These are phyloP conservation scores for Tinea trinotella DNA, from an alignment of 2,888 invertebrate species.

Conservation along the genomic window DNA sequence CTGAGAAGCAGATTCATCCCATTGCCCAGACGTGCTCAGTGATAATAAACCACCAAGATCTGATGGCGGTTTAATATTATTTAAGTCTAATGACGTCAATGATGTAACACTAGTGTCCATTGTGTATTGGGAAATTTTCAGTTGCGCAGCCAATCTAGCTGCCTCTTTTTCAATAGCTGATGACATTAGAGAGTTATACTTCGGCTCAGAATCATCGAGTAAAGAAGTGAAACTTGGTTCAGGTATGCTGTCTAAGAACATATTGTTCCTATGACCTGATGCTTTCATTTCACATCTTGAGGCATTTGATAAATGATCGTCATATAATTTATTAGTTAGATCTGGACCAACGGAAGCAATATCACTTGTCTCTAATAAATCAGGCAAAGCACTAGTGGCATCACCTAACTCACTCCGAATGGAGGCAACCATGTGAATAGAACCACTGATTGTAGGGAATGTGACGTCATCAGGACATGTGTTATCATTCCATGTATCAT, in stretches of 20 bases:
- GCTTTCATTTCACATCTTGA: conserved; percentile 28
- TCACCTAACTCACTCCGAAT: conserved; percentile 74
- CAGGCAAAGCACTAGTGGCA: conserved; percentile 44
- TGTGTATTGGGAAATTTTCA: conserved; percentile 40
- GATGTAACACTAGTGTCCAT: conserved; percentile 76
- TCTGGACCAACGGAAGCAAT: conserved; percentile 45
- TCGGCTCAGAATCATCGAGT: conserved; percentile 65
- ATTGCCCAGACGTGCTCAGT: conserved; percentile 61
- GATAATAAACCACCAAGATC: conserved; percentile 79
- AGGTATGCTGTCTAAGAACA: conserved; percentile 37
- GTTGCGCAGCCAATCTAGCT: conserved; percentile 72
- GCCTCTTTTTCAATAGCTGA: conserved; percentile 84
- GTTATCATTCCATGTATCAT: conserved; percentile 87
- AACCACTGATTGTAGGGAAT: conserved; percentile 85
- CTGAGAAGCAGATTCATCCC: conserved; percentile 51
- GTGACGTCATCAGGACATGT: conserved; percentile 84
- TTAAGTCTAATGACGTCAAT: conserved; percentile 76
- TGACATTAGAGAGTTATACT: conserved; percentile 75
- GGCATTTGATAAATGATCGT: conserved; percentile 19
- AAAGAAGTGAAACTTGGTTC: conserved; percentile 51
- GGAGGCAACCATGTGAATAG: conserved; percentile 79
- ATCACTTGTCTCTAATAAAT: conserved; percentile 55
- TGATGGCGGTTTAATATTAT: conserved; percentile 83
- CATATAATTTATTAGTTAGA: conserved; percentile 46
- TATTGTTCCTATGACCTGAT: conserved; percentile 27